These are phyloP conservation scores for Mionectes olivaceus DNA, from an alignment of 2,797 vertebrate genomes.

Conservation along the genomic window DNA sequence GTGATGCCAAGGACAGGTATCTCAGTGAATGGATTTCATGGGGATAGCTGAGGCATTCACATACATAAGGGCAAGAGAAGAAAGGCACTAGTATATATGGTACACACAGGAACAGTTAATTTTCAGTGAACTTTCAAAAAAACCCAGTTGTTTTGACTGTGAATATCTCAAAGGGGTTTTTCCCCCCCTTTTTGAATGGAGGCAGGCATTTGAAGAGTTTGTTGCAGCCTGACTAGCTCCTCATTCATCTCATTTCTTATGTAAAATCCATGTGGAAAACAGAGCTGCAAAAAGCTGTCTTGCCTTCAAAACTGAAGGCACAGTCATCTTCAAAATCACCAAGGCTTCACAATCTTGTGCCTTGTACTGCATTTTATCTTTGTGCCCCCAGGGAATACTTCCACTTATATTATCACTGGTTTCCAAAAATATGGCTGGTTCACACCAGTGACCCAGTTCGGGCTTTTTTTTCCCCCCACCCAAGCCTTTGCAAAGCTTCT, in stretches of 20 bases:
- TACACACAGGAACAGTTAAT: not conserved
- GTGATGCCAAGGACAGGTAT: not conserved
- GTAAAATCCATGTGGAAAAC: not conserved
- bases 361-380: not conserved
- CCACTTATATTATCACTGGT: not conserved
- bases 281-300: not conserved
- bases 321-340: not conserved
- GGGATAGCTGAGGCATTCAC: not conserved
- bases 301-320: not conserved
- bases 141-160: fast-evolving
- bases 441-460: not conserved
- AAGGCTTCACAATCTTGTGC: not conserved
- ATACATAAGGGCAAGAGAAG: not conserved
- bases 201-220: not conserved
- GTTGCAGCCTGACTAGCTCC: not conserved
- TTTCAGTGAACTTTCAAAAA: not conserved
- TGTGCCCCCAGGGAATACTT: not conserved
- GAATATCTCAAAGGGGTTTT: too few species aligned
- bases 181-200: not conserved
- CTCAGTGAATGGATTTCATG: not conserved
- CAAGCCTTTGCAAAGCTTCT: not conserved
- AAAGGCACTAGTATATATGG: not conserved
- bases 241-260: not conserved
- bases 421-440: not conserved
- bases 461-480: not conserved